Percentiles rank a stretch among this genome's conserved stretches.
These are phyloP conservation scores for Myrmecophaga tridactyla DNA, from an alignment of 2,113 vertebrate genomes.

Conservation along the genomic window DNA sequence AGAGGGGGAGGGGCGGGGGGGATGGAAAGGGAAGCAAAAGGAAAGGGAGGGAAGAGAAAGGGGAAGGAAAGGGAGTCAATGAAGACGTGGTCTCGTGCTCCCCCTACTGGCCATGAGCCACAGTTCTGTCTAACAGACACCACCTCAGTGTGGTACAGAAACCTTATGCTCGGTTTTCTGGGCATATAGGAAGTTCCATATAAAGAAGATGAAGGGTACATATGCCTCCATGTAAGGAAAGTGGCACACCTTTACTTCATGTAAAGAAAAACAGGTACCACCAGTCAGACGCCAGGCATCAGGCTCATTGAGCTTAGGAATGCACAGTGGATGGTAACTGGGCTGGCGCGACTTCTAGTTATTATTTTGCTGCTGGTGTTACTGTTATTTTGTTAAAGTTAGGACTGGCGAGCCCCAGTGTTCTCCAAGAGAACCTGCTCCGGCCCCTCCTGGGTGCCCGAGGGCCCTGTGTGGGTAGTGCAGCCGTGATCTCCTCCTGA, in stretches of 20 bases:
- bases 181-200: too few species aligned
- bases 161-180: not conserved
- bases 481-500: not conserved
- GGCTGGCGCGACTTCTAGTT: not conserved
- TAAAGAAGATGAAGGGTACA: not conserved
- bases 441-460: not conserved
- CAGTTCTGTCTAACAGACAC: not conserved
- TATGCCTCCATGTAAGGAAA: not conserved
- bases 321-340: not conserved
- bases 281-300: not conserved
- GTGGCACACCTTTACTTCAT: accelerated
- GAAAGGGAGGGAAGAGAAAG: accelerated
- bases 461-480: not conserved
- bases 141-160: not conserved
- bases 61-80: too few species aligned
- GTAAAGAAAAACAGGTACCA: not conserved
- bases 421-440: not conserved
- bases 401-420: not conserved
- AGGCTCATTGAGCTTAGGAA: not conserved
- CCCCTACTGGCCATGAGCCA: not conserved
- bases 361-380: too few species aligned
- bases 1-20: too few species aligned
- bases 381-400: not conserved
- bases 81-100: not conserved
- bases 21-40: too few species aligned